Percentiles rank a stretch among this genome's conserved stretches.
phyloP scores from a whole-genome alignment of 2,113 vertebrate genomes.

The Myotis brandtii region DNA sequence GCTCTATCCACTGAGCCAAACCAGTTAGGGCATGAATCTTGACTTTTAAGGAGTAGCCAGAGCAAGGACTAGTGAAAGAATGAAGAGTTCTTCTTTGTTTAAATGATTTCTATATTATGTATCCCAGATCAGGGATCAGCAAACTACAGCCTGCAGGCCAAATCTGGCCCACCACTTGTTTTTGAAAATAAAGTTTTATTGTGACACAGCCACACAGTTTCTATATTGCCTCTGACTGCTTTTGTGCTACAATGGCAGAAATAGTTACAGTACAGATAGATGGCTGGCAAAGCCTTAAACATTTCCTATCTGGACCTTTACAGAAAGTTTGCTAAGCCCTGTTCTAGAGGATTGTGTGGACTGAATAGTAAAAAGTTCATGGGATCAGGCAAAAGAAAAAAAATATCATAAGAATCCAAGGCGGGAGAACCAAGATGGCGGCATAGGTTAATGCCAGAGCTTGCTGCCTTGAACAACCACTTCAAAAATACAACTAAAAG shows the following conservation, averaged over 20 bases:
- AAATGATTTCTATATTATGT: not conserved
- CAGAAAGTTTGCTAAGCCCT: not conserved
- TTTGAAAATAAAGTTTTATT: not conserved
- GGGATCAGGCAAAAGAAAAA: not conserved
- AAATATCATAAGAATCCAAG: not conserved
- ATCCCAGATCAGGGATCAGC: not conserved
- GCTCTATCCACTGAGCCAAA: no score
- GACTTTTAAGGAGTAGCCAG: not conserved
- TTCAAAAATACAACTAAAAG: no score
- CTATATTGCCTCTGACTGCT: not conserved
- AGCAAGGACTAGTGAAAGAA: not conserved
- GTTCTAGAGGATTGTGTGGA: not conserved
- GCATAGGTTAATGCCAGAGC: no score
- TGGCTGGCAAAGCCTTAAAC: not conserved
- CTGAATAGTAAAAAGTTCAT: not conserved
- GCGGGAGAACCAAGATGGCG: not conserved
- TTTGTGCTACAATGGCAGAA: not conserved
- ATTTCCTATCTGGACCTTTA: not conserved
- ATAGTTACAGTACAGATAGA: no score
- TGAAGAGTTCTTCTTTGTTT: not conserved
- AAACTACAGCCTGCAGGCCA: not conserved
- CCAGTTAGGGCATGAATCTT: not conserved
- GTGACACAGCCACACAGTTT: not conserved
- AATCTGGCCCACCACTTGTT: not conserved
- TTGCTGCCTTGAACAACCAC: no score